phyloP scores from a whole-genome alignment of 30 jellyfish, hydroid and myxozoan genomes.

The Mastigias papua region DNA sequence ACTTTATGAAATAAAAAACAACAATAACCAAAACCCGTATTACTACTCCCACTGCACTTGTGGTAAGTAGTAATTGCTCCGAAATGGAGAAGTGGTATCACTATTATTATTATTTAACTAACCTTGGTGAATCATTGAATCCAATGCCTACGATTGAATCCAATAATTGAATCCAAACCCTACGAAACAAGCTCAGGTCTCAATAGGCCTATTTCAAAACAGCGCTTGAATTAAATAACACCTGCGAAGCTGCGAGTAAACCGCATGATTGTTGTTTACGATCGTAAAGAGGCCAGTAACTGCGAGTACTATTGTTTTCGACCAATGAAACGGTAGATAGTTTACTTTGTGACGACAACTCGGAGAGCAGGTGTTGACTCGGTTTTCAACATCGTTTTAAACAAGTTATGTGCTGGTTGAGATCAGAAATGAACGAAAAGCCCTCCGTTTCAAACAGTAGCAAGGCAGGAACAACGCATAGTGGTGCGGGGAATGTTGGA shows the following conservation, averaged over 20 bases:
- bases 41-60: too few species aligned
- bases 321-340: slow-evolving; percentile 20
- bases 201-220: background rate
- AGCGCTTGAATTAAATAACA: background rate
- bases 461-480: slow-evolving; percentile 10
- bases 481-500: slow-evolving; percentile 28
- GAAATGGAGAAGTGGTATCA: too few species aligned
- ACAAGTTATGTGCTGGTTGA: background rate
- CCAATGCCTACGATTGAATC: too few species aligned
- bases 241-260: slow-evolving; percentile 7
- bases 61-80: too few species aligned
- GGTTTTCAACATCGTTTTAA: slow-evolving; percentile 17
- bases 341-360: slow-evolving; percentile 2
- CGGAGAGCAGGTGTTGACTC: slow-evolving; percentile 47
- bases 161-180: too few species aligned
- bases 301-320: slow-evolving; percentile 7
- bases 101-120: too few species aligned
- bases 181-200: too few species aligned
- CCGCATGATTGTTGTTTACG: slow-evolving; percentile 4
- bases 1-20: too few species aligned
- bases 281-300: slow-evolving; percentile 57
- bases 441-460: slow-evolving; percentile 12
- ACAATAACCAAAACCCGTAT: too few species aligned
- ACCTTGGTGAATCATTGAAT: too few species aligned
- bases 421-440: slow-evolving; percentile 31